Base-by-base conservation (phyloP, 2,113 vertebrate species). In the Podarcis raffonei region DNA sequence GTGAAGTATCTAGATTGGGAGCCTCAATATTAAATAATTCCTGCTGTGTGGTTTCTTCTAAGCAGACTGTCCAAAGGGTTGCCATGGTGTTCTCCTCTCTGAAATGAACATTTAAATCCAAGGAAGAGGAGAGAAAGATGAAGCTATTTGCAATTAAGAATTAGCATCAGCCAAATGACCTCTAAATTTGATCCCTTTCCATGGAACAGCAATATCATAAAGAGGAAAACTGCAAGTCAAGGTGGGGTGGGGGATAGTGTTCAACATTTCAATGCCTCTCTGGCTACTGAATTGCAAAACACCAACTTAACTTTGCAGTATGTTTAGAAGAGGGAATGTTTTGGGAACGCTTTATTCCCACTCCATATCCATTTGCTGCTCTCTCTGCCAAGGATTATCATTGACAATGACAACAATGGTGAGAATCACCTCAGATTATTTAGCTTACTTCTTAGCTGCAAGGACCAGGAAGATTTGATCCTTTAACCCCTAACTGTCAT, bases 181-280 rank as follows among this genome's bases (percentile, higher is more conserved):
- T 25, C 65, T 62, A 81, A 25, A 76, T 80, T 23, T 6, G 35
- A 81, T 59, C 93, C 89, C 78, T 89, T n/a, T 1, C 72, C 82
- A 23, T 4, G 0, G 35, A 90, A 4, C 92, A 66, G 68, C 87
- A 39, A 91, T 93, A 39, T 94, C 93, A 89, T 91, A 93, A 94
- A 87, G 90, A 94, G 94, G 91, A 91, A 83, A 69, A 2, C 86
- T 30, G 53, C 6, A 65, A 0, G 15, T 0, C 12, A 22, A n/a
- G 59, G 18, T 23, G 27, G 15, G 27, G 27, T 23, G 72, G 16
- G 27, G 77, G n/a, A 22, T 30, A 59, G 3, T n/a, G 53, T 30
- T 2, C 4, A 32, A 23, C 75, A 7, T 30, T 82, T 53, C 69
- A 4, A 27, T 20, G 22, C 68, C 66, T 27, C 76, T 35, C n/a